Evolutionary conservation across 2,113 vertebrate species (phyloP).

Genomic region (Phalacrocorax aristotelis): DNA sequence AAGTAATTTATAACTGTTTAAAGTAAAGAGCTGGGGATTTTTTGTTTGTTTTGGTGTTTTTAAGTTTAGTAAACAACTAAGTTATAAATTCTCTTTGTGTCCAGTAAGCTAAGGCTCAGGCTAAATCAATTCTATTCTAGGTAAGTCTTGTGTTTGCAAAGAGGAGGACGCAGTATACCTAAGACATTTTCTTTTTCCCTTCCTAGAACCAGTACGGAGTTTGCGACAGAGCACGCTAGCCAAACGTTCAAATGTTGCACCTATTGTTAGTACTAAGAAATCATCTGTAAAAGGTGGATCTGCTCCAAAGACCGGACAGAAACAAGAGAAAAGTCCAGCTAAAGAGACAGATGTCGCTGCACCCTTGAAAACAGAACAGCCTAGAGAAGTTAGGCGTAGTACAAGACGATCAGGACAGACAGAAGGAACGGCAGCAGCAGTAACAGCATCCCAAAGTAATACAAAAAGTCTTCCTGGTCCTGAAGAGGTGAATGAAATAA

Average conservation of each 20-base stretch:
- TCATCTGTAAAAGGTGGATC: slow-evolving; percentile 68
- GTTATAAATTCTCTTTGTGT: neutral
- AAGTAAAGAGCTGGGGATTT: neutral
- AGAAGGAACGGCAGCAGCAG: slow-evolving; percentile 18
- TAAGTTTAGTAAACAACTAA: neutral
- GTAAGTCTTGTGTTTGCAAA: neutral
- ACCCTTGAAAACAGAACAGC: slow-evolving; percentile 45
- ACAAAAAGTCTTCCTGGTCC: slow-evolving; percentile 53
- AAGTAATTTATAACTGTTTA: neutral
- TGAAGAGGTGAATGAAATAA: slow-evolving; percentile 48
- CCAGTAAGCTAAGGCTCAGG: neutral
- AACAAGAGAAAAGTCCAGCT: slow-evolving; percentile 67
- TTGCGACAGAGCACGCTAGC: slow-evolving; percentile 80
- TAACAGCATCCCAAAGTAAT: slow-evolving; percentile 29
- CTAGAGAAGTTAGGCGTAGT: slow-evolving; percentile 67
- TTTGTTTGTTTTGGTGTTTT: neutral
- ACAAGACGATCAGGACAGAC: slow-evolving; percentile 45
- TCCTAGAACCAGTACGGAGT: slow-evolving; percentile 75
- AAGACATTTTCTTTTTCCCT: slow-evolving; percentile 56
- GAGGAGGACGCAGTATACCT: neutral
- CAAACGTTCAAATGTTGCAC: slow-evolving; percentile 72
- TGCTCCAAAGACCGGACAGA: slow-evolving; percentile 69
- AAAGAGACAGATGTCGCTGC: slow-evolving; percentile 71
- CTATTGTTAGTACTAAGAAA: slow-evolving; percentile 68
- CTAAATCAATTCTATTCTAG: neutral